phyloP scores from a whole-genome alignment of 2,113 vertebrate genomes.

The Chamaetylas fuelleborni region DNA sequence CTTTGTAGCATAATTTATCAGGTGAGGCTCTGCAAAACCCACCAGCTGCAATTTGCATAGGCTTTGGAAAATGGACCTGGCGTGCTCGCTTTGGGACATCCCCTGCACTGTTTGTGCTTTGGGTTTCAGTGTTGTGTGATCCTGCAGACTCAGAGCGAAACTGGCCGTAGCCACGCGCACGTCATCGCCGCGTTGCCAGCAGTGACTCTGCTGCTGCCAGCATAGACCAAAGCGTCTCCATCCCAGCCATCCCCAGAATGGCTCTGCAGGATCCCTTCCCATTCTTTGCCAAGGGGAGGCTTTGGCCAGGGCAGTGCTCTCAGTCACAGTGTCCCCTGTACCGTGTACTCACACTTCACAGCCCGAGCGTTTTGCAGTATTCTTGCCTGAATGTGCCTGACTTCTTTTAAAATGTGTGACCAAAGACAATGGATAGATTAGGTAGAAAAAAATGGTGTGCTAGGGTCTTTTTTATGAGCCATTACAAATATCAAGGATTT shows the following conservation, averaged over 20 bases:
- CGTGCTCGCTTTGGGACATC: not conserved
- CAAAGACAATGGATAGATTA: not conserved
- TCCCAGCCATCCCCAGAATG: not conserved
- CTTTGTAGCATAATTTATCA: not conserved
- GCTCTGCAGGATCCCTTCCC: not conserved
- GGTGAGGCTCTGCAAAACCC: not conserved
- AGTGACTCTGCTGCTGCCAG: not conserved
- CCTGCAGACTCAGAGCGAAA: conserved; percentile 46
- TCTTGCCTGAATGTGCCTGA: rapidly evolving
- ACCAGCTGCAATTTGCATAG: conserved; percentile 12
- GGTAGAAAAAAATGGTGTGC: not conserved
- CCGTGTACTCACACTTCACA: rapidly evolving
- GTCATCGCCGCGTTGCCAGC: not conserved
- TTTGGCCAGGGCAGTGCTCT: not conserved
- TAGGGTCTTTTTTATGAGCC: not conserved
- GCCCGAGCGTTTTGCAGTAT: rapidly evolving
- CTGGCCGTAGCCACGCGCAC: not conserved
- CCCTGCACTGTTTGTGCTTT: conserved; percentile 18
- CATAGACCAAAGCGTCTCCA: not conserved
- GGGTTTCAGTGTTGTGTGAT: conserved; percentile 30
- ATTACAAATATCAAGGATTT: not conserved
- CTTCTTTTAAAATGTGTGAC: not conserved
- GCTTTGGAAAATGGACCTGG: conserved; percentile 26
- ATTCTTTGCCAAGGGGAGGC: not conserved
- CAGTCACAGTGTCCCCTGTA: not conserved